Conservation (phyloP, 2,113 vertebrate species). For the Leucosticte australis region DNA sequence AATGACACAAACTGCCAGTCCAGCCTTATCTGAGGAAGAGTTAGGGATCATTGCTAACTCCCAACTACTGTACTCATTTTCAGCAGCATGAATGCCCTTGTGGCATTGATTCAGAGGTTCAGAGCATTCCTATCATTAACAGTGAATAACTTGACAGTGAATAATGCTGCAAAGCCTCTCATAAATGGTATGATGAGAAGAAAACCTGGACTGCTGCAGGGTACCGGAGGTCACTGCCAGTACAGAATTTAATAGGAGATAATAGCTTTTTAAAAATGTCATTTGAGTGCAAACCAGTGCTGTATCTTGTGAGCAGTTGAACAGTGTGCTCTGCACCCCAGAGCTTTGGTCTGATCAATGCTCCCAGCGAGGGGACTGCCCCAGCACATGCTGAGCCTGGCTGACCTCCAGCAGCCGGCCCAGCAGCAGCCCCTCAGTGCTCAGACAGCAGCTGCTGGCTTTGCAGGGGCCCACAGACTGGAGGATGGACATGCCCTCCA, state of each 20-base stretch:
- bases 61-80: background rate
- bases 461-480: background rate
- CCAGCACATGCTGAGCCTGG: background rate
- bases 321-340: background rate
- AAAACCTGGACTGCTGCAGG: background rate
- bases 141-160: background rate
- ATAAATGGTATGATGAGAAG: background rate
- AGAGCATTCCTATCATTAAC: background rate
- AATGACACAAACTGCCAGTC: background rate
- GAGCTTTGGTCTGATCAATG: background rate
- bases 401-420: background rate
- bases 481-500: background rate
- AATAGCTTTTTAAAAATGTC: background rate
- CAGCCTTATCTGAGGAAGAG: background rate
- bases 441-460: conserved; percentile 11
- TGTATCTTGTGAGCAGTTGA: background rate
- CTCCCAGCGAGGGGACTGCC: background rate
- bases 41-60: background rate
- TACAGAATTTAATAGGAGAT: background rate
- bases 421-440: background rate
- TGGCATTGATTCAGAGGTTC: background rate
- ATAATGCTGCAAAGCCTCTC: background rate
- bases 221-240: background rate
- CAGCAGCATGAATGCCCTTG: background rate
- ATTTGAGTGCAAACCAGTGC: background rate